These are phyloP conservation scores for Cantharis flavilabris DNA, from an alignment of 2,888 invertebrate species.

Conservation along the genomic window DNA sequence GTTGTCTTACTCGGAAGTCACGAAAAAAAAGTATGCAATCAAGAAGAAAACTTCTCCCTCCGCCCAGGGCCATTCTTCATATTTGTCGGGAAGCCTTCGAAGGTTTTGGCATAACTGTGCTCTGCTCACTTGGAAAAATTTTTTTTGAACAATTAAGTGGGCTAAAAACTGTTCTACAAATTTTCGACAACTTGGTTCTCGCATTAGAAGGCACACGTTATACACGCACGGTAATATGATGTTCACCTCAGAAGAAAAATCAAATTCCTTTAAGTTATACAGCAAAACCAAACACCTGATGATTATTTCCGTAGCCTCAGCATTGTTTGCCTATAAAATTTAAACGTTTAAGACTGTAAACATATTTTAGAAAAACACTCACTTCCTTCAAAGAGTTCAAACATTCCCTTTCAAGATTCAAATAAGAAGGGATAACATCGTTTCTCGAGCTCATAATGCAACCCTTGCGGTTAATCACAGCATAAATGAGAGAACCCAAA, in stretches of 20 bases:
- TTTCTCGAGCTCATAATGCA: neutral
- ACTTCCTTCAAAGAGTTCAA: neutral
- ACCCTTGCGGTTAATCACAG: neutral
- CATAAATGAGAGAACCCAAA: neutral
- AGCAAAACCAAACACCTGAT: neutral
- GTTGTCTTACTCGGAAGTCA: neutral
- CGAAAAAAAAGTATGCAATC: neutral
- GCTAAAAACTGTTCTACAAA: neutral
- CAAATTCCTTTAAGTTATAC: neutral
- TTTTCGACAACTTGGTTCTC: neutral
- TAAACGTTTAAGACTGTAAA: neutral
- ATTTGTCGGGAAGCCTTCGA: neutral
- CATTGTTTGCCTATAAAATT: neutral
- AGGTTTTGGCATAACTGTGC: neutral
- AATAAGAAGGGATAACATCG: neutral
- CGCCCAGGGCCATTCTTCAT: conserved; percentile 1
- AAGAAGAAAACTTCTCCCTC: neutral
- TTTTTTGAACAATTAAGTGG: neutral
- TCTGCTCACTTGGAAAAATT: neutral
- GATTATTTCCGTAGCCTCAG: neutral
- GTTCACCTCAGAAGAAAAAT: neutral
- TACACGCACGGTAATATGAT: neutral
- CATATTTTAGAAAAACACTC: neutral
- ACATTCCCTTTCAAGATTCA: neutral
- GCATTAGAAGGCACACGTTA: neutral